Evolutionary conservation across 2,888 invertebrate species (phyloP), one percentile per base, ranked within the genome.

Genomic region (Stenotaenia linearis): DNA sequence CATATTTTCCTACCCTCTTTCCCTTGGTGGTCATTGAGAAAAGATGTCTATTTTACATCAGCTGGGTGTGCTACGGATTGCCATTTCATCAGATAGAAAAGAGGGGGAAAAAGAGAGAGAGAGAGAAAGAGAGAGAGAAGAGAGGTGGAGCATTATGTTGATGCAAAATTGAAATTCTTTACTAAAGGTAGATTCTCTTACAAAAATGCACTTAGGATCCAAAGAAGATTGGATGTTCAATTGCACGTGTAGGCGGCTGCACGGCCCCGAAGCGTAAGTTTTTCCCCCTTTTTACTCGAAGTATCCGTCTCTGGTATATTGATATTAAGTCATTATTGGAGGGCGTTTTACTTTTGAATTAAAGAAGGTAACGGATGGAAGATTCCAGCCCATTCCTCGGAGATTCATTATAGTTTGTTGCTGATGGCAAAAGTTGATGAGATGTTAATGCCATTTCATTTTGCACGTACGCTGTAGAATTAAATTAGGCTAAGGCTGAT

Each of bases 321-420:
- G 69, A 69, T 69, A 69, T 69, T 69, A 69, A 69, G 69, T 69
- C 69, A 69, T 69, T 69, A 69, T 69, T 69, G 1, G 69, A 69
- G 15, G 28, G 69, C 69, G 28, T 28, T 25, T 69, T 69, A 28
- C 69, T 69, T 28, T 69, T 69, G 28, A 69, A 69, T 69, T 28
- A 69, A 28, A 69, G 69, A 25, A 69, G 25, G 69, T 4, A n/a
- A 45, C 10, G 69, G 3, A 25, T 28, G 69, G 69, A 69, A 69
- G n/a, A 69, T n/a, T 28, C 69, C 10, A 69, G 69, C 25, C 76
- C 18, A 15, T 40, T 77, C 77, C 77, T 77, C 15, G 50, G 77
- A 77, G 77, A 45, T 45, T 77, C 77, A 77, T 77, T 77, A 77
- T 77, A 77, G 35, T 77, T 77, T 77, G 40, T 77, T 77, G 77